phyloP scores from a whole-genome alignment of 2,888 invertebrate species.

The Trichopria drosophilae region DNA sequence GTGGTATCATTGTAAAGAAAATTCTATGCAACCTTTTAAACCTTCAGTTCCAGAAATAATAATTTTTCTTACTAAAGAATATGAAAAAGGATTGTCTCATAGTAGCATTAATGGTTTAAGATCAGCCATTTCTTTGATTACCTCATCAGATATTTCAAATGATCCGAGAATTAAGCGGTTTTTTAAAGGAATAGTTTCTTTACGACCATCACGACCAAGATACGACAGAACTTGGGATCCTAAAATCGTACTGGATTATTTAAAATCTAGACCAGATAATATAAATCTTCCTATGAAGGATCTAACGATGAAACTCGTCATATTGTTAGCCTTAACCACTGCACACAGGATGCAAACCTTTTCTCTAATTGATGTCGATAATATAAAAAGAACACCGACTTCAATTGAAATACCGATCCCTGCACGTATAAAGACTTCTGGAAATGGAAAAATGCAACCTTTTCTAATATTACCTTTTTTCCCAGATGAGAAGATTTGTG shows the following conservation, averaged over 20 bases:
- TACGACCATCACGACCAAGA: conserved; percentile 23
- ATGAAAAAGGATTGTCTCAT: conserved; percentile 20
- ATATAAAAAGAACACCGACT: conserved; percentile 2
- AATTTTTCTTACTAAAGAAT: conserved; percentile 9
- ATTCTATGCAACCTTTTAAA: no score
- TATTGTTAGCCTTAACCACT: conserved; percentile 15
- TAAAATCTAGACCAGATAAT: conserved; percentile 4
- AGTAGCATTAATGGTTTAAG: conserved; percentile 20
- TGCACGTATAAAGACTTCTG: conserved; percentile 10
- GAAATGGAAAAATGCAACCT: conserved; percentile 1
- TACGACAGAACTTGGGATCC: conserved; percentile 30
- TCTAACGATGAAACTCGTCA: conserved; percentile 8
- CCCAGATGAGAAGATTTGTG: not conserved
- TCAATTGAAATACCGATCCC: conserved; percentile 8
- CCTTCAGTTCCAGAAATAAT: not conserved
- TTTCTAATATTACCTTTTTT: conserved; percentile 3
- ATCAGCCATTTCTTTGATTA: conserved; percentile 26
- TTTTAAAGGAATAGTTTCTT: conserved; percentile 27
- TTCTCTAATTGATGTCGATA: not conserved
- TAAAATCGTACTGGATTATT: conserved; percentile 14
- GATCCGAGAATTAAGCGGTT: conserved; percentile 18
- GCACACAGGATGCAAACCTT: conserved; percentile 16
- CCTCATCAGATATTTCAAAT: conserved; percentile 5
- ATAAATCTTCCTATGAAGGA: conserved; percentile 9
- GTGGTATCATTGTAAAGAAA: no score